A percentile compares a stretch with the other conserved stretches of the same genome.
phyloP scores from a whole-genome alignment of 2,113 vertebrate species.

The Prinia subflava region DNA sequence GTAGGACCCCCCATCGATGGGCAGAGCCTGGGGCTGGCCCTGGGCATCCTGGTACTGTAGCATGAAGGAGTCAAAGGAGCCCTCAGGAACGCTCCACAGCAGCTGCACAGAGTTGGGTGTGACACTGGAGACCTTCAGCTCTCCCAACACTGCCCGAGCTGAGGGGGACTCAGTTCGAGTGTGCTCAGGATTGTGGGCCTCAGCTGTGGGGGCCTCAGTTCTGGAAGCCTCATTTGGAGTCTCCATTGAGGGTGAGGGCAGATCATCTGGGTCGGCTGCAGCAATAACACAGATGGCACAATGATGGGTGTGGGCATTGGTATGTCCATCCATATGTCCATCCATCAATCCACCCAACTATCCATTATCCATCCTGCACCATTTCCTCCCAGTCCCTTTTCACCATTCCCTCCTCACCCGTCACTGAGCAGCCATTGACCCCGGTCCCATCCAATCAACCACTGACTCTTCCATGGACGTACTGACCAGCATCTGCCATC shows the following conservation, averaged over 20 bases:
- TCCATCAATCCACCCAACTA: background rate
- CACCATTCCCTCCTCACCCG: background rate
- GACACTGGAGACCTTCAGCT: background rate
- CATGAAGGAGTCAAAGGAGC: constrained; percentile 61
- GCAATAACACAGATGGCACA: no score
- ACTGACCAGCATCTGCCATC: background rate
- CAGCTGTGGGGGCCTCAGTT: no score
- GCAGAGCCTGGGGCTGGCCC: background rate
- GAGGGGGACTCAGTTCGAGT: no score
- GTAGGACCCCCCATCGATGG: fast-evolving
- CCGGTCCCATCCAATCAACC: no score
- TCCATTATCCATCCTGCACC: no score
- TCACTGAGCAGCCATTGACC: background rate
- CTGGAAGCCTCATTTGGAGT: no score
- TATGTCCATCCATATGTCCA: background rate
- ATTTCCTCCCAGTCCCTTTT: background rate
- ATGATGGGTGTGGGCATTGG: no score
- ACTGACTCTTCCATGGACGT: background rate
- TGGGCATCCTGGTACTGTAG: background rate
- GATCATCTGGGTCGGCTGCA: no score
- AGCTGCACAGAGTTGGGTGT: background rate
- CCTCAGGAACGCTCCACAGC: constrained; percentile 16
- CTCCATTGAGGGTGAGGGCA: no score
- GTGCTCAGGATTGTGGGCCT: no score
- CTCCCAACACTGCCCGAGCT: background rate